Evolutionary conservation across 1,140 invertebrate species (phyloP).

Genomic region (Gryllus bimaculatus): DNA sequence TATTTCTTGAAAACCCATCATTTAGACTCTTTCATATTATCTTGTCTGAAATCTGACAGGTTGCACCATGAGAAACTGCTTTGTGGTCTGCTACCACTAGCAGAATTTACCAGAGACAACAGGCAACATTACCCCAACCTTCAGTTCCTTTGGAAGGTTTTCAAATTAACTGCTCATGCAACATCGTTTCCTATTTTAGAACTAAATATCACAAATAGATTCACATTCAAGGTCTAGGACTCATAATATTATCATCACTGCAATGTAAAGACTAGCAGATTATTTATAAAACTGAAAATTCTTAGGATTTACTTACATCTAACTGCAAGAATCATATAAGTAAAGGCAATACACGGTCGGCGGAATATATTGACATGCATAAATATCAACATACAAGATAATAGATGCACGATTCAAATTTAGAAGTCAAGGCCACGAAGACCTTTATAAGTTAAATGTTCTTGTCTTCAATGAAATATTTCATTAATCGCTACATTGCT

Average conservation of each 20-base stretch:
- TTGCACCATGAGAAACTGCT: no score
- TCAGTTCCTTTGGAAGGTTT: no score
- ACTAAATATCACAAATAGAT: background rate
- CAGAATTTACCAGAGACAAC: no score
- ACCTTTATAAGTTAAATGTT: background rate
- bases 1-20: background rate
- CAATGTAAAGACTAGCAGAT: no score
- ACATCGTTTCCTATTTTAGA: background rate
- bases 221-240: background rate
- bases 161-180: background rate
- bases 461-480: background rate
- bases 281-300: background rate
- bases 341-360: background rate
- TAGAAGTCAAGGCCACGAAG: background rate
- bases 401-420: slow-evolving; percentile 1
- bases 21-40: background rate
- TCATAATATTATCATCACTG: background rate
- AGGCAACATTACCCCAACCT: no score
- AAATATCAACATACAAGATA: background rate
- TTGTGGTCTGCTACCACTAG: no score
- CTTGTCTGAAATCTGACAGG: background rate
- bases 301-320: background rate
- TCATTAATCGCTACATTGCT: background rate
- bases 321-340: background rate
- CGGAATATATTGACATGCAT: background rate